Percentiles rank a stretch among this genome's conserved stretches.
Evolutionary conservation across 1,140 invertebrate genomes (phyloP).

Genomic region (Euura lappo): DNA sequence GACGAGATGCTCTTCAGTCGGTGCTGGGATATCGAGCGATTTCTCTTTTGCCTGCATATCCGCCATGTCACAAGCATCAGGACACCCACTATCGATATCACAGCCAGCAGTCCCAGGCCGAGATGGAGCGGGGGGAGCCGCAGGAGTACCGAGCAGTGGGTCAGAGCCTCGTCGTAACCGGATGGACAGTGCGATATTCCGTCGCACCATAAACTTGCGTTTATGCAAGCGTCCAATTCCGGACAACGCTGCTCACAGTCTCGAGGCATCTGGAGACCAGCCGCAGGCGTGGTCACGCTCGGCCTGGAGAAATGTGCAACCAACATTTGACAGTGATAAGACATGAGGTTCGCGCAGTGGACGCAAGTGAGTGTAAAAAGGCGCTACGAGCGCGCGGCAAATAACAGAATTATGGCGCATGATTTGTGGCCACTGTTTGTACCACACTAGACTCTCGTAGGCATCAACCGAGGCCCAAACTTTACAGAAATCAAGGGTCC

Average conservation of each 20-base stretch:
- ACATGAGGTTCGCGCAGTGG: no score
- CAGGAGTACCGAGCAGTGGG: conserved; percentile 78
- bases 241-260: conserved; percentile 83
- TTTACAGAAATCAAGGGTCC: conserved; percentile 7
- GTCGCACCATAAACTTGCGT: conserved; percentile 88
- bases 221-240: conserved; percentile 87
- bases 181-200: conserved; percentile 85
- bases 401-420: no score
- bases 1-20: conserved; percentile 77
- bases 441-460: no score
- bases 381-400: no score
- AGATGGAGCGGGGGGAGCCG: conserved; percentile 77
- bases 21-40: conserved; percentile 73
- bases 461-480: no score
- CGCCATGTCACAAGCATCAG: conserved; percentile 60
- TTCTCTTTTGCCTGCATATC: conserved; percentile 67
- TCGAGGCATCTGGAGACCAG: conserved; percentile 66
- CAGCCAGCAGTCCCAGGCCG: conserved; percentile 59
- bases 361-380: no score
- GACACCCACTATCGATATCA: conserved; percentile 51
- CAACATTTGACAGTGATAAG: no score
- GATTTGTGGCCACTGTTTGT: no score
- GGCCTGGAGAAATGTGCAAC: conserved; percentile 39
- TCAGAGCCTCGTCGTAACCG: conserved; percentile 83
- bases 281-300: conserved; percentile 52